Evolutionary conservation across 2,888 invertebrate genomes (phyloP), one percentile per base, ranked within the genome.

Genomic region (Phragmatobia fuliginosa): DNA sequence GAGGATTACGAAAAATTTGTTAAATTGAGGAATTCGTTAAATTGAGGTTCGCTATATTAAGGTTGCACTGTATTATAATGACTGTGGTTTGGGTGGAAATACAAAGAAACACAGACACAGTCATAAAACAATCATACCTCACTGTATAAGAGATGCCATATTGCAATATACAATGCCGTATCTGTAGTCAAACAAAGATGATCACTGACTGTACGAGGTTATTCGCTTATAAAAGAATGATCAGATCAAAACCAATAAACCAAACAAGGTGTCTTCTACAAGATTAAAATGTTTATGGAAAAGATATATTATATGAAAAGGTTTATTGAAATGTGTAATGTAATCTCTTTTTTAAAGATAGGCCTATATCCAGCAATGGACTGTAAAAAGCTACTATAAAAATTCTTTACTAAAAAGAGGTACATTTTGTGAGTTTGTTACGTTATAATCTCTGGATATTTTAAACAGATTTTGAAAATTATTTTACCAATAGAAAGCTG

Each of bases 131-230:
- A 32, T n/a, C 21, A 59, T 33, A 21, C 31, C n/a, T 10, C 14
- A 56, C 28, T 28, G 58, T 58, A 31, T 31, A 59, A 61, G 1
- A 36, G n/a, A 61, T 33, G 60, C 2, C 25, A 61, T 61, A 7
- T 36, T 61, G 60, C 60, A 61, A 61, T 25, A 61, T 33, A 61
- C 33, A 36, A 61, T 61, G 36, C 36, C 36, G 60, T 25, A 61
- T 36, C 36, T 36, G 60, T 16, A 36, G 14, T 61, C 7, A 10
- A 25, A 36, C 31, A 59, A 32, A 32, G 36, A 61, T 36, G n/a
- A 36, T 61, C 36, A 60, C 60, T 49, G 45, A 61, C 60, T n/a
- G 36, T n/a, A 25, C 33, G 36, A 36, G 60, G 33, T n/a, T 25
- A 61, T n/a, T 16, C 36, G 25, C 33, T 36, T n/a, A 36, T n/a